Evolutionary conservation across 2,797 vertebrate genomes (phyloP).

Genomic region (Sebastes reedi): DNA sequence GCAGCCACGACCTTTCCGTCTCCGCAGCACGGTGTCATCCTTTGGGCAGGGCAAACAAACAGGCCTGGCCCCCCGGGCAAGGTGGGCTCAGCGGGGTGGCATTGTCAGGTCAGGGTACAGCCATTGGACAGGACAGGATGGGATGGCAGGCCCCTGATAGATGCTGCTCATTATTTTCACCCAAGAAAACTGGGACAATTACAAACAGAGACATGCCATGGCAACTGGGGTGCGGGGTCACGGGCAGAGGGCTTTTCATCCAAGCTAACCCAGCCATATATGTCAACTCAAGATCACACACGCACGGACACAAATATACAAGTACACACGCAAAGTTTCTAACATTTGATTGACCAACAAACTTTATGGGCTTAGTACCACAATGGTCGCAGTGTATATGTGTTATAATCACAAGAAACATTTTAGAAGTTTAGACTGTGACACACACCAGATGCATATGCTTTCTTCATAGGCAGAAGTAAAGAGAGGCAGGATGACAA

Average conservation of each 20-base stretch:
- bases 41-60: constrained; percentile 80
- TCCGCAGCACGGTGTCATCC: constrained; percentile 74
- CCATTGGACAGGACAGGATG: constrained; percentile 60
- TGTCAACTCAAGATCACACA: constrained; percentile 42
- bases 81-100: constrained; percentile 72
- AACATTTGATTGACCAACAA: constrained; percentile 20
- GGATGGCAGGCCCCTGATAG: constrained; percentile 73
- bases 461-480: background rate
- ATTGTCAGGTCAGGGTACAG: constrained; percentile 73
- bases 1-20: constrained; percentile 75
- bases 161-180: constrained; percentile 77
- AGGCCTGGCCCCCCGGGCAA: constrained; percentile 71
- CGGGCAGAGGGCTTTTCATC: constrained; percentile 55
- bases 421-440: background rate
- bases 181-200: constrained; percentile 73
- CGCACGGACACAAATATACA: constrained; percentile 10
- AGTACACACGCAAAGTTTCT: background rate
- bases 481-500: background rate
- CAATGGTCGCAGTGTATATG: background rate
- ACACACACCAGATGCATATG: background rate
- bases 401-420: background rate
- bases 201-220: constrained; percentile 66
- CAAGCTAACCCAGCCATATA: constrained; percentile 40
- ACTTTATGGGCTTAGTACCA: background rate
- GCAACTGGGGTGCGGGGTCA: constrained; percentile 66